Base-by-base conservation (phyloP, 2,797 vertebrate species). In the Ptychobarbus kaznakovi region DNA sequence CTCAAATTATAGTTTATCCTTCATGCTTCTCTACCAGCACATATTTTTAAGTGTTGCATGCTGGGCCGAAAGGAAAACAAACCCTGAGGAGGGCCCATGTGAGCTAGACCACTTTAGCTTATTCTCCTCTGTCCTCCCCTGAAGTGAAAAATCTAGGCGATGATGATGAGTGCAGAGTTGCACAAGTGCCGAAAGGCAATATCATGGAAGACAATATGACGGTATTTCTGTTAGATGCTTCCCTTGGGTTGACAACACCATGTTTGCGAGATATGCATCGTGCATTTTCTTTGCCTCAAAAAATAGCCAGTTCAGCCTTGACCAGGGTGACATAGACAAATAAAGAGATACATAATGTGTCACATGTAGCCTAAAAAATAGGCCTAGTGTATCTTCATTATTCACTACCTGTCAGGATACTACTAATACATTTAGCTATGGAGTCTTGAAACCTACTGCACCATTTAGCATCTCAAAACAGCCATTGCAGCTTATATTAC, bases 391-490 rank as follows among this genome's bases (percentile, higher is more conserved):
- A 63, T 28, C 25, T 63, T 63, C 25, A 63, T 28, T 63, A 28
- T 63, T 46, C 18, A 44, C 18, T 44, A 82, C 42, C 81, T 74
- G 40, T 20, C 13, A 82, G 11, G 51, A 38, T 75, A 12, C 28
- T 7, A 11, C 58, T 49, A 74, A 49, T 32, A 73, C 1, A 40
- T 63, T 46, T 73, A 38, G 28, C 44, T 74, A 75, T 22, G 22
- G 28, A 65, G 20, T 46, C 58, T 51, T 49, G 13, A 49, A 46
- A 35, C 61, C 22, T 51, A 80, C 13, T 40, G 44, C 9, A 51
- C 22, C 44, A 25, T 75, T 75, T 51, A 83, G 44, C 81, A n/a
- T 83, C 81, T 51, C 44, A 82, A 35, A 63, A 63, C 20, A 40
- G 38, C 13, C 28, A 40, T 61, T 77, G 40, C 35, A 58, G 18